phyloP scores from a whole-genome alignment of 1,140 invertebrate species.

The Leucophenga varia region DNA sequence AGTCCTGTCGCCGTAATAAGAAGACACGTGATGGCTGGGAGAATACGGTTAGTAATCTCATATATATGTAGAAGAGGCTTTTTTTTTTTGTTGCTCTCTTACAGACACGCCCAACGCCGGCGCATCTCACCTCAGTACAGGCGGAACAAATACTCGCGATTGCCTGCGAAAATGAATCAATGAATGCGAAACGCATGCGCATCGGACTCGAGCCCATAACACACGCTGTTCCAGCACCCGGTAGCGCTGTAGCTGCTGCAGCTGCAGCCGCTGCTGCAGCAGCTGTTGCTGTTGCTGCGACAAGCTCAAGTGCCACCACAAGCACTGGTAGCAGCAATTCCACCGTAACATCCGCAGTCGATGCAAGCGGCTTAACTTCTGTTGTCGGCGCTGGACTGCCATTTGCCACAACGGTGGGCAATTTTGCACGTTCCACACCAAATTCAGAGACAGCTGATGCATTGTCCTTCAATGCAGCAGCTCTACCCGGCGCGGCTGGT shows the following conservation, averaged over 20 bases:
- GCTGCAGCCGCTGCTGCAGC: constrained; percentile 46
- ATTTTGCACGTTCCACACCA: constrained; percentile 47
- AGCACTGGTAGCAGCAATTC: constrained; percentile 27
- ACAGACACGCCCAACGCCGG: constrained; percentile 79
- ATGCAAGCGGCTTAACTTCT: constrained; percentile 22
- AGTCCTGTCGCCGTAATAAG: constrained; percentile 92
- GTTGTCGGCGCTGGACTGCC: constrained; percentile 30
- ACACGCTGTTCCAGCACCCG: constrained; percentile 75
- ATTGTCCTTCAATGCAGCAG: constrained; percentile 25
- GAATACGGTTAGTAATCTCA: constrained; percentile 40
- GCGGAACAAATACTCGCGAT: constrained; percentile 93
- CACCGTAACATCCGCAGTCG: constrained; percentile 10
- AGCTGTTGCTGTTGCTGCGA: constrained; percentile 25
- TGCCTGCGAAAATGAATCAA: constrained; percentile 95
- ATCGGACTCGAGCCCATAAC: constrained; percentile 92
- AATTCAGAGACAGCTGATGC: constrained; percentile 48
- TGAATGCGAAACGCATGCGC: constrained; percentile 95
- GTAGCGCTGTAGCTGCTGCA: constrained; percentile 61
- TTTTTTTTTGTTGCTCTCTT: background rate
- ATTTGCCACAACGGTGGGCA: constrained; percentile 38
- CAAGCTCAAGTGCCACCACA: constrained; percentile 25
- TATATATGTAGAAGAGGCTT: background rate
- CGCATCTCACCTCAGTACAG: constrained; percentile 93
- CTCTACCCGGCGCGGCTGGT: constrained; percentile 32
- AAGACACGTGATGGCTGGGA: constrained; percentile 75